Percentiles rank a stretch among this genome's conserved stretches.
phyloP scores from a whole-genome alignment of 1,140 invertebrate species.

The Lethrus apterus region DNA sequence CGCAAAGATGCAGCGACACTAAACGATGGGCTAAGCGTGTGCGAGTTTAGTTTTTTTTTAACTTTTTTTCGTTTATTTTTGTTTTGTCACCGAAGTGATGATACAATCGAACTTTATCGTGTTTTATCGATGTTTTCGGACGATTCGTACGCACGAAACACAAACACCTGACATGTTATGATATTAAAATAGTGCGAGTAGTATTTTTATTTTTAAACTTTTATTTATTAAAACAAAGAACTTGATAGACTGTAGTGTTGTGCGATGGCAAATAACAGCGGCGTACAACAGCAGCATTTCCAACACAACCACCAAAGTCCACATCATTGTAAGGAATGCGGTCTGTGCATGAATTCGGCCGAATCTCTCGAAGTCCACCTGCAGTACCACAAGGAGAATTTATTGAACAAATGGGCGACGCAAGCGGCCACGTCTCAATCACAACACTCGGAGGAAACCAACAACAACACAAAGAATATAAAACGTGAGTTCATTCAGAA shows the following conservation, averaged over 20 bases:
- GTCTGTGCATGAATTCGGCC: conserved; percentile 61
- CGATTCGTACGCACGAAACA: conserved; percentile 22
- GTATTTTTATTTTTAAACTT: conserved; percentile 32
- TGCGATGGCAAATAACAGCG: conserved; percentile 35
- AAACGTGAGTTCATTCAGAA: conserved; percentile 39
- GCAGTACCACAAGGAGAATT: conserved; percentile 69
- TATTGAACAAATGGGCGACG: conserved; percentile 67
- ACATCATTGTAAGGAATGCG: conserved; percentile 65
- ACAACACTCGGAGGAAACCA: conserved; percentile 46
- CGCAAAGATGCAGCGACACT: background rate
- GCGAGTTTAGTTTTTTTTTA: conserved; percentile 21
- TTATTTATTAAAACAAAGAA: conserved; percentile 24
- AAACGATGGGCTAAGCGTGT: conserved; percentile 26
- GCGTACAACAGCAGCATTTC: conserved; percentile 40
- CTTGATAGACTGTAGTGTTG: conserved; percentile 17
- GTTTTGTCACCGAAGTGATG: conserved; percentile 19
- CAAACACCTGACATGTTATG: conserved; percentile 34
- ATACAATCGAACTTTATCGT: conserved; percentile 17
- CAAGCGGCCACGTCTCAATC: conserved; percentile 40
- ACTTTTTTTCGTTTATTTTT: conserved; percentile 21
- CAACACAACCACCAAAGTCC: conserved; percentile 41
- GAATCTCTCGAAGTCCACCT: conserved; percentile 70
- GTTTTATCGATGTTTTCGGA: conserved; percentile 18
- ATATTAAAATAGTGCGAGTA: conserved; percentile 30
- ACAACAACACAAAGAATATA: conserved; percentile 52